Conservation (phyloP, 2,797 vertebrate species). For the Darevskia mixta region DNA sequence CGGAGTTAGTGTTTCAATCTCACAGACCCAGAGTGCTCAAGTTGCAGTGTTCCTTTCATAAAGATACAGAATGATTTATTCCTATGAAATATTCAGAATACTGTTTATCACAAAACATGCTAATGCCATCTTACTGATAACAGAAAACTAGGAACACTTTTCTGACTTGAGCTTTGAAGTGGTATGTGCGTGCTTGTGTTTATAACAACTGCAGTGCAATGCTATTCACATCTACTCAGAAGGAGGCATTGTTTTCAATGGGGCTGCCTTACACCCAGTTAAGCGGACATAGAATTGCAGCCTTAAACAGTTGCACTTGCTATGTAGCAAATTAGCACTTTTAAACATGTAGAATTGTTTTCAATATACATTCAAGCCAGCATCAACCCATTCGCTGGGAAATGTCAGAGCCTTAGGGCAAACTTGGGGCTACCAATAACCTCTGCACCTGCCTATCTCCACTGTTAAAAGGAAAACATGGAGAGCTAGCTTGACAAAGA, state of each 20-base stretch:
- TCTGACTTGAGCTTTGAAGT: too few relatives aligned
- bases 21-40: neutral
- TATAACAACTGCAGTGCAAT: too few relatives aligned
- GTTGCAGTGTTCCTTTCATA: neutral
- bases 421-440: constrained; percentile 43
- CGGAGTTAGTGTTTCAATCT: too few relatives aligned
- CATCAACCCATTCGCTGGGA: constrained; percentile 59
- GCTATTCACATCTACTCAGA: too few relatives aligned
- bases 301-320: neutral
- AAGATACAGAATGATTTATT: too few relatives aligned
- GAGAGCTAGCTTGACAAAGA: constrained; percentile 42
- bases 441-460: neutral
- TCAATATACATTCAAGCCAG: constrained; percentile 37
- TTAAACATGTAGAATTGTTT: constrained; percentile 41
- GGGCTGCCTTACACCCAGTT: neutral
- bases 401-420: constrained; percentile 45
- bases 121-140: too few relatives aligned
- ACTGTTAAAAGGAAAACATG: constrained; percentile 59
- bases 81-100: too few relatives aligned
- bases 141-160: too few relatives aligned
- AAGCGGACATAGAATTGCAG: neutral
- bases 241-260: neutral
- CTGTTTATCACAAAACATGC: too few relatives aligned
- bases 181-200: too few relatives aligned
- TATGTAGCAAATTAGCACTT: constrained; percentile 37